Conservation (phyloP, 2,113 vertebrate genomes). For the Mystacornis crossleyi region DNA sequence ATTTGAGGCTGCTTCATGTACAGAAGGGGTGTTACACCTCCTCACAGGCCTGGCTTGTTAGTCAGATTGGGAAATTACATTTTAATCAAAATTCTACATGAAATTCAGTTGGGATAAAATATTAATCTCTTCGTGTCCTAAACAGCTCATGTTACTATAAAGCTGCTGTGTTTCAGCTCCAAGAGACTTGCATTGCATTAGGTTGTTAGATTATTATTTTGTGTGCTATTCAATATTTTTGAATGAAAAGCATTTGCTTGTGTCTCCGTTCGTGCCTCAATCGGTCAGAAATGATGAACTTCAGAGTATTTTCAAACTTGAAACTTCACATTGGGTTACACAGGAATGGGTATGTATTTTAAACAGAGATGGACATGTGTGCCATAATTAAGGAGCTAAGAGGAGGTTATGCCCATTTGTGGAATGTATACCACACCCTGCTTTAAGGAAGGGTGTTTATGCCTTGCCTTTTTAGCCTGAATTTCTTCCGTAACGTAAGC, state of each 20-base stretch:
- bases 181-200: background rate
- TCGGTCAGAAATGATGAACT: background rate
- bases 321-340: background rate
- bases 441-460: background rate
- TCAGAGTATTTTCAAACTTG: background rate
- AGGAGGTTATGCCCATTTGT: background rate
- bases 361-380: background rate
- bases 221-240: background rate
- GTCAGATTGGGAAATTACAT: conserved; percentile 34
- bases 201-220: background rate
- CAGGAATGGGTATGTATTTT: background rate
- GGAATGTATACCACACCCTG: background rate
- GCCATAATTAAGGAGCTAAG: background rate
- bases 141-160: background rate
- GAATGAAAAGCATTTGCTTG: background rate
- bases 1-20: background rate
- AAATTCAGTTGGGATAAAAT: conserved; percentile 46
- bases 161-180: conserved; percentile 3
- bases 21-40: background rate
- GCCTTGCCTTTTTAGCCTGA: background rate
- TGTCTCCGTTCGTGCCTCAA: background rate
- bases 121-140: conserved; percentile 27
- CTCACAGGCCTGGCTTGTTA: background rate
- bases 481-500: background rate
- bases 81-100: conserved; percentile 40